Evolutionary conservation across 2,113 vertebrate species (phyloP).

Genomic region (Choloepus hoffmanni): DNA sequence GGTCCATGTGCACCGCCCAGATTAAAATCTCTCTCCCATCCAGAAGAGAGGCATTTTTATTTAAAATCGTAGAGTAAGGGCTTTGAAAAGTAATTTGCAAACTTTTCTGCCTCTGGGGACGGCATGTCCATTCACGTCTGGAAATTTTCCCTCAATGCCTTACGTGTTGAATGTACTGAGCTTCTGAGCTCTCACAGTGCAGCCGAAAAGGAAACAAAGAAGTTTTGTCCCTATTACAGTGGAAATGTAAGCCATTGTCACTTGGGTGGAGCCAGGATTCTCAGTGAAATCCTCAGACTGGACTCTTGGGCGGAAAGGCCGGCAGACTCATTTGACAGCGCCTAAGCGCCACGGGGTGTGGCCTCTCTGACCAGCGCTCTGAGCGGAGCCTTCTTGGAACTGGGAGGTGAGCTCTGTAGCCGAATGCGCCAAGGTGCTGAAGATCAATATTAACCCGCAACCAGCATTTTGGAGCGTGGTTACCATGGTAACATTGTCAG

Average conservation of each 20-base stretch:
- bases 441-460: conserved; percentile 51
- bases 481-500: conserved; percentile 69
- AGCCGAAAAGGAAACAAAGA: conserved; percentile 23
- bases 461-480: conserved; percentile 33
- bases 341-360: fast-evolving
- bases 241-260: not conserved
- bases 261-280: not conserved
- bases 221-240: not conserved
- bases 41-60: conserved; percentile 42
- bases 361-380: not conserved
- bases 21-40: conserved; percentile 32
- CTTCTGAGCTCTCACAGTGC: not conserved
- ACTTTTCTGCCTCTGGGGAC: not conserved
- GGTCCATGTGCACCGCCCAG: not conserved
- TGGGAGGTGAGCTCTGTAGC: not conserved
- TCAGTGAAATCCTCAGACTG: not conserved
- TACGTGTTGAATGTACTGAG: not conserved
- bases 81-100: conserved; percentile 41
- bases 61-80: conserved; percentile 39
- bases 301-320: not conserved
- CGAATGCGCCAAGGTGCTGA: not conserved
- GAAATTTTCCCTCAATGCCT: not conserved
- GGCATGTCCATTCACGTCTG: not conserved
- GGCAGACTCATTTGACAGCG: not conserved
- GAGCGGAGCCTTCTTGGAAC: not conserved